Conservation (phyloP, 2,113 vertebrate genomes). For the Elaphurus davidianus region DNA sequence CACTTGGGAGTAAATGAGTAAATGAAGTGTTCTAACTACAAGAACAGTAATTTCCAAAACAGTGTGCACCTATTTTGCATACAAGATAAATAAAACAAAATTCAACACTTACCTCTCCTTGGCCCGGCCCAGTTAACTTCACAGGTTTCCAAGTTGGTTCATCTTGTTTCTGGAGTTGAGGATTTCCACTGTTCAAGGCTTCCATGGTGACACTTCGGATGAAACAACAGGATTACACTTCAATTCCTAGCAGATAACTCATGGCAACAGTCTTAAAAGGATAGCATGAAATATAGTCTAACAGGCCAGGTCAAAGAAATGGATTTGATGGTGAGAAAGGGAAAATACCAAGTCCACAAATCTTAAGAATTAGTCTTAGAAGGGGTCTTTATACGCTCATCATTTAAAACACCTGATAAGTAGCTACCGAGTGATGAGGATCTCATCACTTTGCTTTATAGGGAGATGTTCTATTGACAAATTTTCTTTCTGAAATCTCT, state of each 20-base stretch:
- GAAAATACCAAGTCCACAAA: not conserved
- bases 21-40: conserved; percentile 2
- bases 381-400: not conserved
- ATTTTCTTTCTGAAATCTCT: not conserved
- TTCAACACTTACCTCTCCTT: conserved; percentile 76
- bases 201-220: conserved; percentile 82
- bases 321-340: not conserved
- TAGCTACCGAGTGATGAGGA: not conserved
- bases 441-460: not conserved
- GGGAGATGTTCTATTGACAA: not conserved
- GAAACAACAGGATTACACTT: conserved; percentile 52
- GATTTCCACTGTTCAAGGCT: conserved; percentile 73
- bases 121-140: conserved; percentile 73
- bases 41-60: conserved; percentile 49
- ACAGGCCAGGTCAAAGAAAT: conserved; percentile 13
- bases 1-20: conserved; percentile 34
- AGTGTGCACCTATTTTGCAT: conserved; percentile 2
- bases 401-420: conserved; percentile 20
- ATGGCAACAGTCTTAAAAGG: conserved; percentile 4
- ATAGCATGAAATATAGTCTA: not conserved
- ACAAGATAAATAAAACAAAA: conserved; percentile 45
- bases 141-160: conserved; percentile 77
- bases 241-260: conserved; percentile 9
- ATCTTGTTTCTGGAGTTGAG: conserved; percentile 77
- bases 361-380: not conserved